Base-by-base conservation (phyloP, 2,113 vertebrate genomes). In the Mungos mungo region DNA sequence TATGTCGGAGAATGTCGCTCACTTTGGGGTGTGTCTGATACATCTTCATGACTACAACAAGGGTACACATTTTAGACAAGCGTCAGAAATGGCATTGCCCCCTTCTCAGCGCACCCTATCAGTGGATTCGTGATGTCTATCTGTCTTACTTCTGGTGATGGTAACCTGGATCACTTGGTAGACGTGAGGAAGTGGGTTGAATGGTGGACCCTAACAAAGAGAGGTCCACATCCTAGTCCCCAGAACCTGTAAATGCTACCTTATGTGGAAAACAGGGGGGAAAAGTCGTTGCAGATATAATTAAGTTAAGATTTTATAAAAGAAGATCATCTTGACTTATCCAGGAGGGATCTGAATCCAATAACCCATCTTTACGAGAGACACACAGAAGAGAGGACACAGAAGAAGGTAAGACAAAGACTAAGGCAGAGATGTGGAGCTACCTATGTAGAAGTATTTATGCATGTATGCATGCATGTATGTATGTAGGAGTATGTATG, bases 51-150 rank as follows among this genome's bases (percentile, higher is more conserved):
- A 74, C 84, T 19, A 21, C 31, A 87, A 87, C 25, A 16, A 66
- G 18, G 15, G 27, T 45, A 35, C 1, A 1, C 14, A 27, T 38
- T 93, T 65, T 14, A 11, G 15, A 25, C 50, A 68, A 88, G 60
- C 14, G 21, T 14, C 1, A 38, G 38, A 29, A 33, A n/a, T 2
- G 23, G 33, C 63, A 27, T 1, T 8, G 38, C 60, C 16, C 27
- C 41, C 14, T 76, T 76, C 7, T 63, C 6, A 1, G 25, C 8
- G 9, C 19, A 29, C 41, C 19, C 21, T 41, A 15, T 33, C 33
- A 23, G 57, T 2, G 6, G 7, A 79, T 12, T n/a, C 1, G 1
- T 3, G 31, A 31, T 13, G 31, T 14, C 8, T 0, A 7, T 29
- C 6, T 16, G 1, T 33, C 31, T 60, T 33, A 2, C 60, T 54